Percentiles rank a stretch among this genome's conserved stretches.
Evolutionary conservation across 2,797 vertebrate genomes (phyloP).

Genomic region (Falco peregrinus): DNA sequence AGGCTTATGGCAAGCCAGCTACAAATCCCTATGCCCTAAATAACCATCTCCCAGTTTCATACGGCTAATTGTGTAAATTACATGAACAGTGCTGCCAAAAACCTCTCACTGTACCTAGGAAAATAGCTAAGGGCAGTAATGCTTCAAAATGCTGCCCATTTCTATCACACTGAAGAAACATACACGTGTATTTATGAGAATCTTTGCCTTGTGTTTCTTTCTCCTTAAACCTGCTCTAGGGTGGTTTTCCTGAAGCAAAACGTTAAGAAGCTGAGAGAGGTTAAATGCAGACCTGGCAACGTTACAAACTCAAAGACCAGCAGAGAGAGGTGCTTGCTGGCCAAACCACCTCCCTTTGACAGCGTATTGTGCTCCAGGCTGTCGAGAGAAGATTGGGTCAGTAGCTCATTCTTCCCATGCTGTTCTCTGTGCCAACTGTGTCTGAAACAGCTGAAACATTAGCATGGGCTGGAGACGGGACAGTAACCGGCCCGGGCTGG

Average conservation of each 20-base stretch:
- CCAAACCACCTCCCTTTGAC: background rate
- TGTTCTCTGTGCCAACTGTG: background rate
- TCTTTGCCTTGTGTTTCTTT: background rate
- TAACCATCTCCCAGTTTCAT: no score
- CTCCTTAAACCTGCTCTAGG: background rate
- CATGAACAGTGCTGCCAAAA: background rate
- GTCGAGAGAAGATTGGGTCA: background rate
- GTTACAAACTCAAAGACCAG: background rate
- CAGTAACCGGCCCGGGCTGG: background rate
- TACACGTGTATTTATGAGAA: background rate
- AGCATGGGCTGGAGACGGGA: background rate
- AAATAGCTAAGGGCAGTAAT: no score
- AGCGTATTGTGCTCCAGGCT: background rate
- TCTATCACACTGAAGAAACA: background rate
- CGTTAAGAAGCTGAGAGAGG: background rate
- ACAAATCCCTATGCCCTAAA: background rate
- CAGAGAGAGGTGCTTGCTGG: background rate
- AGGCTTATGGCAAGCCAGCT: background rate
- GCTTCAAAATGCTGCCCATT: fast-evolving
- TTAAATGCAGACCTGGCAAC: background rate
- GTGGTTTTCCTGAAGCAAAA: background rate
- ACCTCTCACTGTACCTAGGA: background rate
- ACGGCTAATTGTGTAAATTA: background rate
- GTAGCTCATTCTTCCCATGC: fast-evolving
- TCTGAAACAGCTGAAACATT: background rate